phyloP scores from a whole-genome alignment of 2,797 vertebrate species.

The Poliocrania exsul region DNA sequence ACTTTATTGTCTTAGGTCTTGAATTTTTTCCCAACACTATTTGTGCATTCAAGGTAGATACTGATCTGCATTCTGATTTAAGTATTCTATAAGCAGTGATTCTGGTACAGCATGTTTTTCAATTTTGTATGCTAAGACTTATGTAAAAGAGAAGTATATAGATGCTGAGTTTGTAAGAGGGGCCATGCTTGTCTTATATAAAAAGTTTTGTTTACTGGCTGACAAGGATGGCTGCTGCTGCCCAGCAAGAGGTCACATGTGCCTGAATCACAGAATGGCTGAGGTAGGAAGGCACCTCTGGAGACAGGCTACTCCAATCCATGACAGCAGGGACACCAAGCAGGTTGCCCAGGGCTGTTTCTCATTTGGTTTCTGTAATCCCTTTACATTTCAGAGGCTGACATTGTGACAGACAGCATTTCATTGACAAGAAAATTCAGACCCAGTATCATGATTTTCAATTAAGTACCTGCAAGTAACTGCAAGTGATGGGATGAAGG shows the following conservation, averaged over 20 bases:
- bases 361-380: not conserved
- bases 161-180: not conserved
- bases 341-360: not conserved
- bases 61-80: not conserved
- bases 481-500: not conserved
- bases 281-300: not conserved
- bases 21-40: not conserved
- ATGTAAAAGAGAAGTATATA: not conserved
- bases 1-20: not conserved
- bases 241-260: not conserved
- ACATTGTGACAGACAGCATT: not conserved
- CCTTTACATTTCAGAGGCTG: not conserved
- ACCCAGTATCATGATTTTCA: not conserved
- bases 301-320: not conserved
- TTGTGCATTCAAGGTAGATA: not conserved
- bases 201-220: not conserved
- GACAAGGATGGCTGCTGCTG: not conserved
- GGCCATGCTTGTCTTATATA: not conserved
- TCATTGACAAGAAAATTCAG: not conserved
- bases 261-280: not conserved
- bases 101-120: not conserved
- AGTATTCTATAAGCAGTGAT: not conserved
- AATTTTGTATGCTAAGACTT: not conserved
- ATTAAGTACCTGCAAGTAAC: not conserved
- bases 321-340: accelerated